Evolutionary conservation across 1,140 invertebrate genomes (phyloP), one percentile per base, ranked within the genome.

Genomic region (Vollenhovia emeryi): DNA sequence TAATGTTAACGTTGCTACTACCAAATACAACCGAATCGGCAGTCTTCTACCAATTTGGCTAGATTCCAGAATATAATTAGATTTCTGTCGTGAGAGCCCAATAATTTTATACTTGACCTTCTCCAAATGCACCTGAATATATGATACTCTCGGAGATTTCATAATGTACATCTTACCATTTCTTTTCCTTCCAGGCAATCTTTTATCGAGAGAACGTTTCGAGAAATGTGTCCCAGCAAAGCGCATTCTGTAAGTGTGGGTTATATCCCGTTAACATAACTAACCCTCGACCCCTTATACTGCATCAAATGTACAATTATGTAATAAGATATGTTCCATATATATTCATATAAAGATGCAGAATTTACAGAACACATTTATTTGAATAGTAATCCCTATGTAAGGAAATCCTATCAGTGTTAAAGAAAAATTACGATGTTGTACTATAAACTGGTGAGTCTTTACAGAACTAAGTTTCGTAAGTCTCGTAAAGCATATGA

Each of bases 181-280:
- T 90, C 91, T 36, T 85, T 92, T 93, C 76, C 87, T 94, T 94
- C 57, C 94, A 97, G 96, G 92, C 95, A 96, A 94, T 92, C 95
- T 89, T 95, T 96, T 86, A 96, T 97, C 85, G 95, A 96, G 94
- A 93, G 95, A 92, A 95, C 96, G 91, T 96, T 96, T 95, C 95
- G 95, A 93, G 94, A 96, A 94, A 91, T 96, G 87, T 96, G 96
- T 95, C 96, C 96, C 85, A 95, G 95, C 90, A 94, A 93, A 95
- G 96, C 95, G 74, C 95, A 96, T 89, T 96, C 95, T 93, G 96
- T 96, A 96, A 96, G 95, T 96, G 91, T 93, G 92, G 91, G 92
- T 92, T 94, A 93, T 91, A 93, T 92, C 87, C 88, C 89, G 93
- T 91, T 91, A 91, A 91, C 85, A 88, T 92, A 93, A 94, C 91